A percentile compares a stretch with the other conserved stretches of the same genome.
phyloP scores from a whole-genome alignment of 2,113 vertebrate genomes.

The Elaphurus davidianus region DNA sequence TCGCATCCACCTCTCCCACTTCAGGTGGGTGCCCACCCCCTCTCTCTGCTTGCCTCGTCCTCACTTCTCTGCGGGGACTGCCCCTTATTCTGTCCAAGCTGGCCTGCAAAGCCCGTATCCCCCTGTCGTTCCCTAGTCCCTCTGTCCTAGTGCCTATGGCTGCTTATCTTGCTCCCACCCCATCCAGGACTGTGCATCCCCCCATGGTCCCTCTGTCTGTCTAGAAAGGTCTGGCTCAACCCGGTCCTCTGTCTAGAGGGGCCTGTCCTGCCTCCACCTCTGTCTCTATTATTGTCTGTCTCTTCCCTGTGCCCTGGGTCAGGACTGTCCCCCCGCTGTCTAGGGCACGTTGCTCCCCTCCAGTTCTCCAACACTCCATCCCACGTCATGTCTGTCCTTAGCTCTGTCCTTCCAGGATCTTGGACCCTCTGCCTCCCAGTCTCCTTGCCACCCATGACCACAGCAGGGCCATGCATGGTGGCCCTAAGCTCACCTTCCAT shows the following conservation, averaged over 20 bases:
- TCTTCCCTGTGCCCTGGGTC: not conserved
- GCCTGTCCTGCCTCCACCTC: not conserved
- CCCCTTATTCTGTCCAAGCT: not conserved
- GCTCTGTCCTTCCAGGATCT: not conserved
- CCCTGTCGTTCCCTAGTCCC: not conserved
- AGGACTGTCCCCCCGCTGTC: not conserved
- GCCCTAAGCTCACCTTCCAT: not conserved
- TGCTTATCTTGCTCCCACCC: not conserved
- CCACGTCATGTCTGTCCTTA: not conserved
- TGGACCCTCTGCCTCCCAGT: not conserved
- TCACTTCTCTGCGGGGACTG: not conserved
- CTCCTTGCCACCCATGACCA: not conserved
- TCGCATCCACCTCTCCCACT: constrained; percentile 65
- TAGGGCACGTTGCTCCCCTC: not conserved
- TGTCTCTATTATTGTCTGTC: not conserved
- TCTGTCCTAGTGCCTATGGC: not conserved
- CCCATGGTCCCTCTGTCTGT: not conserved
- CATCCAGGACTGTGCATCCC: not conserved
- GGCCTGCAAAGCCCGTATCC: not conserved
- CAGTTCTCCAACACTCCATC: not conserved
- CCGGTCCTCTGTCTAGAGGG: not conserved
- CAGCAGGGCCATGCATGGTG: not conserved
- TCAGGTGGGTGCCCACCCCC: constrained; percentile 39
- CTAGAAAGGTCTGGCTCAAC: not conserved
- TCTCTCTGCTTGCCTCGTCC: not conserved